Evolutionary conservation across 2,113 vertebrate species (phyloP), one percentile per base, ranked within the genome.

Genomic region (Ctenodactylus gundi): DNA sequence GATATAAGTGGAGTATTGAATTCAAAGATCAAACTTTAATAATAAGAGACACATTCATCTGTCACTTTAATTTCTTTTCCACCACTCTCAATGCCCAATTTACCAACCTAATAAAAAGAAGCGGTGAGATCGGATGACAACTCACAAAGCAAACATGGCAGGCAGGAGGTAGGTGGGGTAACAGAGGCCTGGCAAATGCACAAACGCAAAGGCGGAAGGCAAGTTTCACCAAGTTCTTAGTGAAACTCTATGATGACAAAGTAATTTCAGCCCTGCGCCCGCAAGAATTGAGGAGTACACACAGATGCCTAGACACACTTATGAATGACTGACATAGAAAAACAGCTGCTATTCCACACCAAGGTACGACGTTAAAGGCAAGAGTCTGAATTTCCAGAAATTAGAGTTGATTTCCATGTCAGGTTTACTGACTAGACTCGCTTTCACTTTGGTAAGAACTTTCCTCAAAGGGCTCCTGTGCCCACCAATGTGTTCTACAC

Each of bases 11-110:
- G 36, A 60, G 53, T 67, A 85, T 17, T 85, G 67, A 64, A 67
- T 93, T 92, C 60, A 93, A 72, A 82, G 81, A 95, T 82, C 41
- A 87, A 58, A 78, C 82, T 72, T 82, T 82, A 81, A 82, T 88
- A 82, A 85, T 57, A 73, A 78, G 62, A 64, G 73, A 73, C 39
- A 76, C 57, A 34, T 67, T 94, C 15, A 21, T 90, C 83, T 86
- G 92, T 39, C 72, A 81, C 62, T 95, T 87, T 89, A 46, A 90
- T 62, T 88, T 90, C 53, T 83, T 72, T 58, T 70, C 51, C 21
- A 82, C n/a, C 21, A 49, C 2, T 85, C 91, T 44, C 46, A 78
- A 80, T 53, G 75, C 29, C 53, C 64, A 84, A 51, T 23, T 72
- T 95, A 78, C 36, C 51, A 39, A 41, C 68, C 41, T 81, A 77